Evolutionary conservation across 2,888 invertebrate species (phyloP), one percentile per base, ranked within the genome.

Genomic region (Philonicus albiceps): DNA sequence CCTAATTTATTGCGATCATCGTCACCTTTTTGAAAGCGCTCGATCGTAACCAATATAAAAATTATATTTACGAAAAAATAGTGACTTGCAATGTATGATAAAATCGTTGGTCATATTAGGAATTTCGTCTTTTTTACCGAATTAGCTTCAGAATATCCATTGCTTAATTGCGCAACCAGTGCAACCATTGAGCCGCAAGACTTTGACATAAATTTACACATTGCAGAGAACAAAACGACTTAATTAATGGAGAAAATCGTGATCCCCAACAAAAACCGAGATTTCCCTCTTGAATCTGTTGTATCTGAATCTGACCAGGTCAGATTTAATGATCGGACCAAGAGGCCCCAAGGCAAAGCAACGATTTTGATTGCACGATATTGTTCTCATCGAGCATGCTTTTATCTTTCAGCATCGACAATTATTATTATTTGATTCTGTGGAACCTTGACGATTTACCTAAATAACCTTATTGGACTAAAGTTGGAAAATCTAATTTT

Each of bases 161-260:
- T 64, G 27, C 22, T 22, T 11, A 27, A 11, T 64, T 64, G 3
- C 22, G 64, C 19, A 64, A 64, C 22, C 64, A 27, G 22, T 64
- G 64, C 55, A 55, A 22, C 55, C 37, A n/a, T 2, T 5, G 8
- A n/a, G 55, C 22, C 8, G 19, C 64, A 64, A 31, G 22, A 31
- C 76, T 76, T 76, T 37, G 40, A 34, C 76, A 76, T 76, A 40
- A 76, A 22, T 76, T 40, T 76, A 37, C 76, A 76, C 76, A 80
- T 64, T 64, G 27, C 64, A 22, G 64, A 64, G 64, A 64, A 64
- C 64, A 64, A 40, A 80, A 40, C 49, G 49, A 49, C 49, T 80
- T 80, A 80, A 80, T 80, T 22, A 80, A 31, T 27, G 31, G 30
- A 53, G 22, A 53, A 80, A 80, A 80, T 80, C 80, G 80, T 80